Conservation (phyloP, 2,113 vertebrate species). For the Manacus vitellinus region DNA sequence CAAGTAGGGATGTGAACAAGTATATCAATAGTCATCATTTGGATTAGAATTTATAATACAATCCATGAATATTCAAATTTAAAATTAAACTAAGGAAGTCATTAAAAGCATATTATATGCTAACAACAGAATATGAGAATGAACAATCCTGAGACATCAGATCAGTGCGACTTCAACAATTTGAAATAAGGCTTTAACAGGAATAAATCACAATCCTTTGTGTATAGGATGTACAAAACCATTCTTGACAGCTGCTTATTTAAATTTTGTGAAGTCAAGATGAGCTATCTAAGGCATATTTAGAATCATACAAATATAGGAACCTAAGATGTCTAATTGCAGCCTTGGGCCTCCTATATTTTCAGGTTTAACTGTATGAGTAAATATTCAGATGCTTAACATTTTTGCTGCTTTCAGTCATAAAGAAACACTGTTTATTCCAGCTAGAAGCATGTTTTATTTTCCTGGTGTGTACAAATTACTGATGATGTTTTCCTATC, state of each 20-base stretch:
- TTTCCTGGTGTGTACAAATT: not conserved
- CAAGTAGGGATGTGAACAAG: not conserved
- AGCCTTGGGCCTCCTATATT: not conserved
- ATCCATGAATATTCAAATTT: not conserved
- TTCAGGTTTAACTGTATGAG: not conserved
- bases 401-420: not conserved
- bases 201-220: conserved; percentile 42
- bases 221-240: not conserved
- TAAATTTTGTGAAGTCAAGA: conserved; percentile 11
- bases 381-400: not conserved
- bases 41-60: not conserved
- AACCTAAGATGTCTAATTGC: not conserved
- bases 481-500: not conserved
- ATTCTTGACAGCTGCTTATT: conserved; percentile 40
- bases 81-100: conserved; percentile 18
- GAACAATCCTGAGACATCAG: conserved; percentile 3
- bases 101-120: conserved; percentile 16
- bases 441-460: not conserved
- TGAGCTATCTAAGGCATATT: not conserved
- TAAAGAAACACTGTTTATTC: not conserved
- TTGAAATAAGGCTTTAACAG: conserved; percentile 1
- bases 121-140: not conserved
- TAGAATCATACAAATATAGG: not conserved
- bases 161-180: not conserved
- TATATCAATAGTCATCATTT: not conserved